Percentiles rank a stretch among this genome's conserved stretches.
phyloP scores from a whole-genome alignment of 2,113 vertebrate genomes.

The Peromyscus californicus region DNA sequence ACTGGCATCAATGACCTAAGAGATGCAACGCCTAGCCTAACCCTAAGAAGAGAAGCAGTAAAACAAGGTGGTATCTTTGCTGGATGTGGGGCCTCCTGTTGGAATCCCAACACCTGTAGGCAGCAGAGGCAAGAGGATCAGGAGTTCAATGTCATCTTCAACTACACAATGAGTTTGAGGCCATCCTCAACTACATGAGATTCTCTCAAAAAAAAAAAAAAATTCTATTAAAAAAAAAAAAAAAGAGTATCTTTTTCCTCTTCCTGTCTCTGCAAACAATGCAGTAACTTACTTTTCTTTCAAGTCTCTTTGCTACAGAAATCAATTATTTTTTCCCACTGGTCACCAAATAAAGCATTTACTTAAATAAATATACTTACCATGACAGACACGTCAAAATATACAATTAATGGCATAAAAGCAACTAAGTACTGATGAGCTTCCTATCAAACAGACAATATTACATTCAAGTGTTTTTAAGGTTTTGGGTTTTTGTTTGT shows the following conservation, averaged over 20 bases:
- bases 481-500: not conserved
- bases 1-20: not conserved
- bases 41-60: not conserved
- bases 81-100: not conserved
- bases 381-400: constrained; percentile 33
- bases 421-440: constrained; percentile 19
- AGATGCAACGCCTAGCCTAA: not conserved
- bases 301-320: constrained; percentile 33
- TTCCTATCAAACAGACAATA: constrained; percentile 4
- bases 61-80: not conserved
- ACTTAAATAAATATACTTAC: constrained; percentile 46
- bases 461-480: not conserved
- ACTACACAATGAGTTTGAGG: not conserved
- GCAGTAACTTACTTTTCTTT: constrained; percentile 1
- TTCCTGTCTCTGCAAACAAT: constrained; percentile 39
- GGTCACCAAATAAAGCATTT: constrained; percentile 11
- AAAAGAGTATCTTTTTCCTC: constrained; percentile 53
- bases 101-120: not conserved
- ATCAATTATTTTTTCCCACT: not conserved
- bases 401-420: constrained; percentile 54
- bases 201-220: not conserved
- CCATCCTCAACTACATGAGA: not conserved
- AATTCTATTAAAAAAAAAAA: not conserved
- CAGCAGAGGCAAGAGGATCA: not conserved
- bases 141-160: not conserved